A percentile compares a stretch with the other conserved stretches of the same genome.
These are phyloP conservation scores for Andricus quercusramuli DNA, from an alignment of 2,888 invertebrate species.

Conservation along the genomic window DNA sequence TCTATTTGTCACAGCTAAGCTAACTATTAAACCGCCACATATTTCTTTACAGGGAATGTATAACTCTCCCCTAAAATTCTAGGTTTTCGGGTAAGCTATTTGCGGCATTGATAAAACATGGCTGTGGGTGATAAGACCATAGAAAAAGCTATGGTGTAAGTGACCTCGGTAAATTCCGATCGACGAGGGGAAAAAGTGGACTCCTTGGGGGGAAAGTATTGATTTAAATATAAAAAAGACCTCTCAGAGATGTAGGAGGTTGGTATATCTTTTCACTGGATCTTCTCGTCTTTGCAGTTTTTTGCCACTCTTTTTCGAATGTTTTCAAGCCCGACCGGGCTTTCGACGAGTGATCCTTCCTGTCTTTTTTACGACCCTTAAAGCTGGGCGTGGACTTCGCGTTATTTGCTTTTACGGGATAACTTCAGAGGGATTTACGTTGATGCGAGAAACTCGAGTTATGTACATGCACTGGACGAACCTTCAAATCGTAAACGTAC, in stretches of 20 bases:
- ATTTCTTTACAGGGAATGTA: not conserved
- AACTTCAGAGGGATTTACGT: slow-evolving; percentile 24
- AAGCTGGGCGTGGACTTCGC: not conserved
- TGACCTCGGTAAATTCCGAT: slow-evolving; percentile 20
- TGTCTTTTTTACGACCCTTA: slow-evolving; percentile 30
- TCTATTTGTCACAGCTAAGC: too few species aligned
- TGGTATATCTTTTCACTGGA: slow-evolving; percentile 15
- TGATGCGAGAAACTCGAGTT: not conserved
- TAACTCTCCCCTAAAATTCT: not conserved
- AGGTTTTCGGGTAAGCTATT: not conserved
- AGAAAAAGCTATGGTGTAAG: slow-evolving; percentile 24
- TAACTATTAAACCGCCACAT: too few species aligned
- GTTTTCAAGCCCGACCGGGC: slow-evolving; percentile 28
- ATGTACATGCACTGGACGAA: not conserved
- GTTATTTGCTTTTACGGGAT: slow-evolving; percentile 34
- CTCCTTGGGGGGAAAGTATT: not conserved
- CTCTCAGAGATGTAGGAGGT: not conserved
- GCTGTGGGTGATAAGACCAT: slow-evolving; percentile 18
- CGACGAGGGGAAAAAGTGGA: slow-evolving; percentile 27
- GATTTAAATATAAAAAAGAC: slow-evolving; percentile 41
- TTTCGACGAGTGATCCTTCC: not conserved
- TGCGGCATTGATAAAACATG: not conserved
- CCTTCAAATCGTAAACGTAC: not conserved
- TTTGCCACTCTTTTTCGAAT: slow-evolving; percentile 7
- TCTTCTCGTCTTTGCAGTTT: slow-evolving; percentile 15